These are phyloP conservation scores for Porites lutea DNA, from an alignment of 64 coral and sea anemone genomes.

Conservation along the genomic window DNA sequence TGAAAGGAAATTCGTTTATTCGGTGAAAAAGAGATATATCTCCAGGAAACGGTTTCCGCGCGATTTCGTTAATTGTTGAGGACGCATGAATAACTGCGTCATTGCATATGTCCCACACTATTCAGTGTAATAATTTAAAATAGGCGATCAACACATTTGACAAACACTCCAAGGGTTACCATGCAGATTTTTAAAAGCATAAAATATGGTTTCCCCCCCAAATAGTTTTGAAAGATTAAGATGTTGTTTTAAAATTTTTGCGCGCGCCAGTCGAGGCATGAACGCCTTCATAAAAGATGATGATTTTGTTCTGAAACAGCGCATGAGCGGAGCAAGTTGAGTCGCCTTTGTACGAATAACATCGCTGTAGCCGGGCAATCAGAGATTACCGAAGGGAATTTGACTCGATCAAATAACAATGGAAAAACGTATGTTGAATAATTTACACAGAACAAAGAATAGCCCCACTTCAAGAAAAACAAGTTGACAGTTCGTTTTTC, in stretches of 20 bases:
- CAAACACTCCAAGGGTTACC: slow-evolving; percentile 28
- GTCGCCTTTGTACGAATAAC: slow-evolving; percentile 6
- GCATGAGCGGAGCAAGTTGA: background rate
- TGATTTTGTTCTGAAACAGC: background rate
- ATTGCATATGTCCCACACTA: slow-evolving; percentile 4
- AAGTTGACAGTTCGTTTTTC: background rate
- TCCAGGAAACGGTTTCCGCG: slow-evolving; percentile 4
- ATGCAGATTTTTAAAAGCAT: slow-evolving; percentile 9
- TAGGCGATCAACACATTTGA: background rate
- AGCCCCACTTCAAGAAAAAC: slow-evolving; percentile 30
- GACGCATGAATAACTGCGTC: slow-evolving; percentile 2
- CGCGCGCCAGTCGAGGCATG: background rate
- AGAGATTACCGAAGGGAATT: slow-evolving; percentile 37
- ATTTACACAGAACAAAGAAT: slow-evolving; percentile 43
- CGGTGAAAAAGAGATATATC: slow-evolving; percentile 23
- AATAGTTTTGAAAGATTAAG: too few species aligned
- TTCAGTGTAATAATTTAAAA: background rate
- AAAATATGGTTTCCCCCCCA: background rate
- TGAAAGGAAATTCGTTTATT: slow-evolving; percentile 51
- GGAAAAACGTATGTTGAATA: slow-evolving; percentile 47
- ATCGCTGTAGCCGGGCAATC: slow-evolving; percentile 34
- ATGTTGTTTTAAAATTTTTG: background rate
- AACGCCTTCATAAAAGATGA: background rate
- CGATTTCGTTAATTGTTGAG: slow-evolving; percentile 32
- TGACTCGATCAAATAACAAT: slow-evolving; percentile 46